These are phyloP conservation scores for Cromileptes altivelis DNA, from an alignment of 2,113 vertebrate species.

Conservation along the genomic window DNA sequence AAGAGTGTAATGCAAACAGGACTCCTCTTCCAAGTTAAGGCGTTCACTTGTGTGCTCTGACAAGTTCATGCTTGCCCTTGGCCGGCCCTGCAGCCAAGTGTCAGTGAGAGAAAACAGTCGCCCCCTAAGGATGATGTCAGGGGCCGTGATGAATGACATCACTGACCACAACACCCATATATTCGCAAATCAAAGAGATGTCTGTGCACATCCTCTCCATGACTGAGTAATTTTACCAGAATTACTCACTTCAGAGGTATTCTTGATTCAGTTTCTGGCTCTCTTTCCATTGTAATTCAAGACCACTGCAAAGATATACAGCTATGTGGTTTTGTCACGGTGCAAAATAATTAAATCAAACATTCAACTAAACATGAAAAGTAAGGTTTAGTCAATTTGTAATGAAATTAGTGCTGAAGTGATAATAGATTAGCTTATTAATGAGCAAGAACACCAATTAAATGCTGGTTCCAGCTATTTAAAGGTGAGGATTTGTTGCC, in stretches of 20 bases:
- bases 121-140: constrained; percentile 70
- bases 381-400: not conserved
- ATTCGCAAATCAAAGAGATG: constrained; percentile 54
- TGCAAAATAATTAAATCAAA: not conserved
- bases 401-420: not conserved
- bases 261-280: too few species aligned
- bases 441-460: not conserved
- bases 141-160: constrained; percentile 71
- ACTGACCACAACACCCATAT: constrained; percentile 55
- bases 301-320: not conserved
- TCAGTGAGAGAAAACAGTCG: constrained; percentile 69
- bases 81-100: constrained; percentile 46
- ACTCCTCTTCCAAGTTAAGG: constrained; percentile 23
- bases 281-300: not conserved
- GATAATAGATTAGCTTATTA: not conserved
- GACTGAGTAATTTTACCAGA: not conserved
- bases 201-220: constrained; percentile 38
- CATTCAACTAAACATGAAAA: not conserved
- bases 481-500: not conserved
- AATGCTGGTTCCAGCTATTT: not conserved
- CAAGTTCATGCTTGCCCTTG: constrained; percentile 56
- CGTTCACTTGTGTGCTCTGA: constrained; percentile 28
- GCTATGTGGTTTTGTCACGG: not conserved
- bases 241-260: too few species aligned
- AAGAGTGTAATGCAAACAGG: constrained; percentile 19